Conservation (phyloP, 2,797 vertebrate genomes). For the Uromys caudimaculatus region DNA sequence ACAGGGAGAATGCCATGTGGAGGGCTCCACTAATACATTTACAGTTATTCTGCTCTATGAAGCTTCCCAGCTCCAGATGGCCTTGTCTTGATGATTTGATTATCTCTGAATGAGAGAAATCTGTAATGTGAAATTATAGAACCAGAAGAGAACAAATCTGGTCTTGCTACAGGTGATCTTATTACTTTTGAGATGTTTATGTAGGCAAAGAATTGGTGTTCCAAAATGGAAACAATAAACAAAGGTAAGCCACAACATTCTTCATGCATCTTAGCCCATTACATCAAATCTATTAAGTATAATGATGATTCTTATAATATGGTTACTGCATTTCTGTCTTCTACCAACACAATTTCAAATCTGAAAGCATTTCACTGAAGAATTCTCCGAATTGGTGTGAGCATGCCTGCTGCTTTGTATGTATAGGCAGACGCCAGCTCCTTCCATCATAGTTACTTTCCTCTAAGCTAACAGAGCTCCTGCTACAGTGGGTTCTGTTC, state of each 20-base stretch:
- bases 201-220: conserved; percentile 40
- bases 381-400: conserved; percentile 29
- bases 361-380: background rate
- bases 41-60: conserved; percentile 61
- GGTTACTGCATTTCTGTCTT: conserved; percentile 9
- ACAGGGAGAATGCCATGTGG: conserved; percentile 59
- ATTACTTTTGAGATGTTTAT: conserved; percentile 62
- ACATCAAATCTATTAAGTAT: conserved; percentile 5
- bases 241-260: conserved; percentile 53
- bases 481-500: background rate
- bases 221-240: background rate
- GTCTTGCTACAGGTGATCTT: conserved; percentile 45
- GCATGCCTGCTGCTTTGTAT: background rate
- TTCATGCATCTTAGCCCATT: conserved; percentile 30
- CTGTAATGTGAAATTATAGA: conserved; percentile 1
- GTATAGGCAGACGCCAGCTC: background rate
- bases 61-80: conserved; percentile 70
- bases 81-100: conserved; percentile 67
- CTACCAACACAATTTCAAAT: conserved; percentile 30
- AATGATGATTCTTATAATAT: background rate
- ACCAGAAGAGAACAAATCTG: conserved; percentile 56
- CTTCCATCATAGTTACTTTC: background rate
- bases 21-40: conserved; percentile 66
- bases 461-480: conserved; percentile 21
- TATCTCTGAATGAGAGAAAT: conserved; percentile 59